phyloP scores from a whole-genome alignment of 2,113 vertebrate species.

The Rallus limicola region DNA sequence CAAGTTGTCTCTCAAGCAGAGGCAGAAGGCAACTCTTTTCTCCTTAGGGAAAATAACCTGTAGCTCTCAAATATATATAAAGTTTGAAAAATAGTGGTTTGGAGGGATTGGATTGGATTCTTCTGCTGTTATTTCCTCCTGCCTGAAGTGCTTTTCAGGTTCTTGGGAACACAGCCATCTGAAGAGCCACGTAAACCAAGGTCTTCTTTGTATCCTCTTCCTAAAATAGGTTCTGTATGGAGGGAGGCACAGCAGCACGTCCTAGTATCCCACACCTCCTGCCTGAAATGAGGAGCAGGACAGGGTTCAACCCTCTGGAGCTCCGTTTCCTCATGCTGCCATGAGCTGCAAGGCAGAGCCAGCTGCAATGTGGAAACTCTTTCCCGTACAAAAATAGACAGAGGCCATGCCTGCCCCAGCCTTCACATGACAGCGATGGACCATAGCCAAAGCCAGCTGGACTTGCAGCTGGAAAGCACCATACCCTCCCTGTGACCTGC shows the following conservation, averaged over 20 bases:
- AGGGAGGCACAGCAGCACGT: not conserved
- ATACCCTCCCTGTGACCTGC: not conserved
- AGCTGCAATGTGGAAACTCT: not conserved
- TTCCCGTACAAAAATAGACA: not conserved
- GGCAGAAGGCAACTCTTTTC: conserved; percentile 31
- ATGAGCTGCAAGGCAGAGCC: not conserved
- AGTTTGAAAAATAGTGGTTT: conserved; percentile 27
- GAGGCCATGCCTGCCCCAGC: not conserved
- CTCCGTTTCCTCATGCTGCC: not conserved
- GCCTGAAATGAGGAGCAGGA: not conserved
- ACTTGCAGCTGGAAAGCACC: not conserved
- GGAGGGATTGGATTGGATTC: not conserved
- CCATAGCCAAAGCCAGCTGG: not conserved
- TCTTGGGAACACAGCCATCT: not conserved
- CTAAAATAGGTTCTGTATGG: not conserved
- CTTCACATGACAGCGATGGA: accelerated
- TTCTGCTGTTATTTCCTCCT: not conserved
- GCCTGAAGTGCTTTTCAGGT: not conserved
- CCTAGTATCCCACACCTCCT: not conserved
- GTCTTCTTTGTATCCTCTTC: not conserved
- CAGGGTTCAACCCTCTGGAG: not conserved
- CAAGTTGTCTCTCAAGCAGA: conserved; percentile 53
- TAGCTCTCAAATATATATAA: conserved; percentile 31
- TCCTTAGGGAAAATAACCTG: conserved; percentile 22
- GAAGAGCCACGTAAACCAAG: not conserved